Evolutionary conservation across 2,888 invertebrate genomes (phyloP).

Genomic region (Diaperis boleti): DNA sequence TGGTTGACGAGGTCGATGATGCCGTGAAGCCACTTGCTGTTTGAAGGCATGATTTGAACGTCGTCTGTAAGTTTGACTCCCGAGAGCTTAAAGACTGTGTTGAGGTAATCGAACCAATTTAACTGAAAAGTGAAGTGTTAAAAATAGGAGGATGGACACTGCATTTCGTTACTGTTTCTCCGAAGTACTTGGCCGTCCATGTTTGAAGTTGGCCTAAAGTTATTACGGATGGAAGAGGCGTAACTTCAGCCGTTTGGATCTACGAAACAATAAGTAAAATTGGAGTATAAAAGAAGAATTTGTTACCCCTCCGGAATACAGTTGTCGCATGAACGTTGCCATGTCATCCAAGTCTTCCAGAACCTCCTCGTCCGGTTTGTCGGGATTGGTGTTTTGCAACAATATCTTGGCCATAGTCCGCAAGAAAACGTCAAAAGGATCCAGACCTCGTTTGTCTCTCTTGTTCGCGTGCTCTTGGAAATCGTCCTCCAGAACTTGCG

Average conservation of each 20-base stretch:
- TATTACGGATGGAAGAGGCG: not conserved
- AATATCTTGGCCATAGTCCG: slow-evolving; percentile 46
- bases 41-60: slow-evolving; percentile 49
- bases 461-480: slow-evolving; percentile 42
- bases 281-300: no score
- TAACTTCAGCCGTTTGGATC: slow-evolving; percentile 10
- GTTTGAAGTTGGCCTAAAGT: slow-evolving; percentile 47
- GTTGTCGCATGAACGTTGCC: slow-evolving; percentile 53
- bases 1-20: slow-evolving; percentile 58
- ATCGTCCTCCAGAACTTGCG: slow-evolving; percentile 50
- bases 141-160: not conserved
- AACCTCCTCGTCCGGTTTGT: slow-evolving; percentile 49
- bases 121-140: slow-evolving; percentile 53
- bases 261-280: slow-evolving; percentile 4
- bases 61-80: slow-evolving; percentile 54
- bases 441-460: not conserved
- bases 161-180: slow-evolving; percentile 44
- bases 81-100: slow-evolving; percentile 54
- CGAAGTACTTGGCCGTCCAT: slow-evolving; percentile 54
- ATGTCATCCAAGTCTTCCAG: slow-evolving; percentile 52
- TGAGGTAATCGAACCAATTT: slow-evolving; percentile 62
- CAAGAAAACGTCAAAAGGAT: slow-evolving; percentile 54
- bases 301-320: slow-evolving; percentile 55
- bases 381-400: slow-evolving; percentile 49
- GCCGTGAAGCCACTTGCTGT: slow-evolving; percentile 50